phyloP scores from a whole-genome alignment of 2,888 invertebrate genomes.

The Drosophila ezoana region DNA sequence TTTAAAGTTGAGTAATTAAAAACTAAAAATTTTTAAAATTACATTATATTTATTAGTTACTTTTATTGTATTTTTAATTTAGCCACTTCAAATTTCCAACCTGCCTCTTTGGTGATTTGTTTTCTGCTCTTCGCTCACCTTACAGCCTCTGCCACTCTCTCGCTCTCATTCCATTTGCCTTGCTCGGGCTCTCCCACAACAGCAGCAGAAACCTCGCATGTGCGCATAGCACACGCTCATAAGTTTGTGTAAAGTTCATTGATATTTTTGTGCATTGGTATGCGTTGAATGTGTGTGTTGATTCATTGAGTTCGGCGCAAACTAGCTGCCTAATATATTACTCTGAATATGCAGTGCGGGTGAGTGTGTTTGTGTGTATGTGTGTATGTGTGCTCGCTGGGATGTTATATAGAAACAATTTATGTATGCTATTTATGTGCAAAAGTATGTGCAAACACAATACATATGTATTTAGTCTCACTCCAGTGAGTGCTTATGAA shows the following conservation, averaged over 20 bases:
- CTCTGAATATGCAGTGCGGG: constrained; percentile 28
- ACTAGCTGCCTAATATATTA: constrained; percentile 54
- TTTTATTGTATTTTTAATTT: neutral
- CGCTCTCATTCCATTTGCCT: constrained; percentile 9
- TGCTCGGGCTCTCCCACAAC: constrained; percentile 42
- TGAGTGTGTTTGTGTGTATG: constrained; percentile 2
- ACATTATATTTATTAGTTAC: too few species aligned
- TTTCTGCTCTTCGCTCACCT: constrained; percentile 30
- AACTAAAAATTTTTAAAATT: neutral
- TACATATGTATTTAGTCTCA: constrained; percentile 36
- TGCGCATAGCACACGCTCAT: constrained; percentile 53
- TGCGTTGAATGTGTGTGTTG: constrained; percentile 68
- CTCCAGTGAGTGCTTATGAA: constrained; percentile 45
- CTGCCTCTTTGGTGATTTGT: constrained; percentile 28
- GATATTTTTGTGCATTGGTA: constrained; percentile 81
- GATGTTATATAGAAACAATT: constrained; percentile 27
- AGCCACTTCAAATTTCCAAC: constrained; percentile 33
- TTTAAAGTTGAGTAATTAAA: neutral
- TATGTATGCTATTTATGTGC: constrained; percentile 7
- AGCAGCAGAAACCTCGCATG: constrained; percentile 51
- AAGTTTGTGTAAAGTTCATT: constrained; percentile 81
- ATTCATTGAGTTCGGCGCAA: constrained; percentile 79
- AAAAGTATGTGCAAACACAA: constrained; percentile 2
- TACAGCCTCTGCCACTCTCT: constrained; percentile 15
- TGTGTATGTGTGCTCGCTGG: constrained; percentile 9